phyloP scores from a whole-genome alignment of 2,888 invertebrate species.

The Noctua janthe region DNA sequence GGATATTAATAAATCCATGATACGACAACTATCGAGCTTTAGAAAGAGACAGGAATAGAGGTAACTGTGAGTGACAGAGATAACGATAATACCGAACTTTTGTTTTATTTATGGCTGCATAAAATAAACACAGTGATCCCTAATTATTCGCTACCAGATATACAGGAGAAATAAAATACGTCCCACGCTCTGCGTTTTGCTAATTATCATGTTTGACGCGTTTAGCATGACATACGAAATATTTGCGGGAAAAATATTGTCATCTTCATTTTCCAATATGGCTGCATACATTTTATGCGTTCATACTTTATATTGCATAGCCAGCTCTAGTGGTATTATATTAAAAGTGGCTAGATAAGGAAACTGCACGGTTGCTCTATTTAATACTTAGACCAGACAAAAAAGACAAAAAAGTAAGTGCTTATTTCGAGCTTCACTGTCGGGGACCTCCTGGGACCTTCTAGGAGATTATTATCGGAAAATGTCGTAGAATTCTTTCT shows the following conservation, averaged over 20 bases:
- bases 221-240: slow-evolving; percentile 17
- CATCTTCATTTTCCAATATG: slow-evolving; percentile 33
- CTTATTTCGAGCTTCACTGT: not conserved
- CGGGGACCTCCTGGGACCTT: too few relatives aligned
- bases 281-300: slow-evolving; percentile 8
- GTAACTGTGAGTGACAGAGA: not conserved
- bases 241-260: slow-evolving; percentile 27
- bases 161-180: not conserved
- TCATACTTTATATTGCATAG: slow-evolving; percentile 3
- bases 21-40: not conserved
- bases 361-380: slow-evolving; percentile 8
- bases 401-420: not conserved
- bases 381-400: not conserved
- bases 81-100: not conserved
- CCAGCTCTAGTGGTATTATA: slow-evolving; percentile 3
- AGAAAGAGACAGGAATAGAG: not conserved
- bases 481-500: not conserved
- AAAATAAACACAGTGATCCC: not conserved
- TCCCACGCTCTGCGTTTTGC: slow-evolving; percentile 5
- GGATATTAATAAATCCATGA: not conserved
- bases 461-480: slow-evolving; percentile 6
- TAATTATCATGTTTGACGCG: slow-evolving; percentile 29
- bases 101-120: not conserved
- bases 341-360: slow-evolving; percentile 19
- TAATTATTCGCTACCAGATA: not conserved